phyloP scores from a whole-genome alignment of 2,888 invertebrate species.

The Caenorhabditis auriculariae region DNA sequence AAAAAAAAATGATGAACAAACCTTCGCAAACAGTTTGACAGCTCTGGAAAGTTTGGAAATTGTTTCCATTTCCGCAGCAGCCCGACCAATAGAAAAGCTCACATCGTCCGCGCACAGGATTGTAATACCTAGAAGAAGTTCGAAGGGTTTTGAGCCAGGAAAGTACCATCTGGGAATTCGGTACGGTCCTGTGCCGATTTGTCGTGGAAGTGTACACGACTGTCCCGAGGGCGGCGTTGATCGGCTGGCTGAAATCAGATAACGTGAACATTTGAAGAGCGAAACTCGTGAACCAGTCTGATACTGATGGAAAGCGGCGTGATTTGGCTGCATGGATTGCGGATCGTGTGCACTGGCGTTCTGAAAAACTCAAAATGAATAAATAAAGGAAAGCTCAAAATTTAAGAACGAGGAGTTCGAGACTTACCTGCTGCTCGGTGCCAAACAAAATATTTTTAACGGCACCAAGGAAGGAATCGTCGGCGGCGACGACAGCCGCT shows the following conservation, averaged over 20 bases:
- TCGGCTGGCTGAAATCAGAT: not conserved
- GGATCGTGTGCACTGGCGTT: not conserved
- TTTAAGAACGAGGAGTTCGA: conserved; percentile 4
- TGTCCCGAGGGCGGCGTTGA: conserved; percentile 27
- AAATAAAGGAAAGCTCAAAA: conserved; percentile 1
- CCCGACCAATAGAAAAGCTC: conserved; percentile 64
- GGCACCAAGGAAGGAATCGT: conserved; percentile 17
- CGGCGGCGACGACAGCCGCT: conserved; percentile 12
- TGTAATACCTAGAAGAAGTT: conserved; percentile 49
- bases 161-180: conserved; percentile 62
- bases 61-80: conserved; percentile 63
- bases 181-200: conserved; percentile 63
- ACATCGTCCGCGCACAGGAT: conserved; percentile 57
- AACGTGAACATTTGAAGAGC: not conserved
- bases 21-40: conserved; percentile 63
- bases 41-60: conserved; percentile 61
- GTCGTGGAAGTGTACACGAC: conserved; percentile 57
- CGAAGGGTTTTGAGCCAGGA: not conserved
- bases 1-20: conserved; percentile 26
- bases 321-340: too few species aligned
- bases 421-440: conserved; percentile 7
- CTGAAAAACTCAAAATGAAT: not conserved
- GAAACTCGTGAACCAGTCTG: not conserved
- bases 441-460: conserved; percentile 20
- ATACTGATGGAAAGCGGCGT: not conserved